These are phyloP conservation scores for Stenolophus ochropezus DNA, from an alignment of 2,888 invertebrate genomes.

Conservation along the genomic window DNA sequence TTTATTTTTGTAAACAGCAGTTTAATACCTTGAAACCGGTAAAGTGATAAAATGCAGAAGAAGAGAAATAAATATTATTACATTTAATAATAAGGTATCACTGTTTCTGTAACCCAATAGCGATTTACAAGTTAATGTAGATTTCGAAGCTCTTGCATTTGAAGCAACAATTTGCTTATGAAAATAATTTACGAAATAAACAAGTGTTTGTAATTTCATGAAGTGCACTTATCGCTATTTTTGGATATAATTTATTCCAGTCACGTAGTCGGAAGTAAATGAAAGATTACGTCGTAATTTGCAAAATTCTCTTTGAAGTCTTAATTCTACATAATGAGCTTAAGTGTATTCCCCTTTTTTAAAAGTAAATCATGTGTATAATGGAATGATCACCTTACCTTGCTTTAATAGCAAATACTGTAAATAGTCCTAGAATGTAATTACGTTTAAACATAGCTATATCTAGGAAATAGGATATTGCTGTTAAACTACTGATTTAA, in stretches of 20 bases:
- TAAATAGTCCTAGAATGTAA: not conserved
- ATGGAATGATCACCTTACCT: not conserved
- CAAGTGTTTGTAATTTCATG: constrained; percentile 5
- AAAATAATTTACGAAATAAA: not conserved
- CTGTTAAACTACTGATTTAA: too few species aligned
- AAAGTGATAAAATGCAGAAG: too few species aligned
- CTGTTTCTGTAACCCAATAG: too few species aligned
- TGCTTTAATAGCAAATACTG: not conserved
- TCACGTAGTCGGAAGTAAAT: constrained; percentile 42
- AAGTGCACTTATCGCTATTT: constrained; percentile 21
- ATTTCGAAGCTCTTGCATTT: too few species aligned
- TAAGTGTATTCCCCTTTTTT: not conserved
- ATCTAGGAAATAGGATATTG: too few species aligned
- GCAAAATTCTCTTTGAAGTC: constrained; percentile 42
- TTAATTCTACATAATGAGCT: constrained; percentile 22
- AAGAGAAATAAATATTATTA: too few species aligned
- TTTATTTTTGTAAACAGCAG: too few species aligned
- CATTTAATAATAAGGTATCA: too few species aligned
- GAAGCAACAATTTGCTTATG: not conserved
- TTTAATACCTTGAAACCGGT: too few species aligned
- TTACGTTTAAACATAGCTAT: too few species aligned
- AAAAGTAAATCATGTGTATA: not conserved
- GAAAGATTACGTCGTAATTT: constrained; percentile 43
- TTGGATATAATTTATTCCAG: constrained; percentile 37
- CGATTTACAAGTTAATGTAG: too few species aligned